These are phyloP conservation scores for Eilema griseolum DNA, from an alignment of 2,888 invertebrate species.

Conservation along the genomic window DNA sequence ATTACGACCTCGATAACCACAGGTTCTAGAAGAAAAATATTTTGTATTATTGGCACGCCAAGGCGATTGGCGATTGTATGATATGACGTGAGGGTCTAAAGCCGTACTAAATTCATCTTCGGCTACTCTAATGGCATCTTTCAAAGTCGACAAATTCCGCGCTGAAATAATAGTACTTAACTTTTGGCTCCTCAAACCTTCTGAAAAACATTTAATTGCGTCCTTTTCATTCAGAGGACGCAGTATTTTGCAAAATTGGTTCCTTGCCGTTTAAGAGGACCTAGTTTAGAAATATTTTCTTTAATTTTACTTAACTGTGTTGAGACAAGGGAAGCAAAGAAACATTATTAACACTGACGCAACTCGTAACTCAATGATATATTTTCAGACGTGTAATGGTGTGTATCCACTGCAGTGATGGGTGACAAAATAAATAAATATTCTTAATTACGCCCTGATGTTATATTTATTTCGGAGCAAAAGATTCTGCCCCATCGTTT, in stretches of 20 bases:
- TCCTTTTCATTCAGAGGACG: slow-evolving; percentile 17
- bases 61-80: background rate
- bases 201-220: slow-evolving; percentile 13
- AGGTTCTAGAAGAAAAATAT: background rate
- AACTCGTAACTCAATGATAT: slow-evolving; percentile 19
- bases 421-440: background rate
- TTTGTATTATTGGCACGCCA: background rate
- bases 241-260: background rate
- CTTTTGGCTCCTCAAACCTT: slow-evolving; percentile 6
- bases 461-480: too few relatives aligned
- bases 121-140: slow-evolving; percentile 16
- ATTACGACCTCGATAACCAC: background rate
- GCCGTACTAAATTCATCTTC: slow-evolving; percentile 16
- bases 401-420: background rate
- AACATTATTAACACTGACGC: slow-evolving; percentile 33
- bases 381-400: slow-evolving; percentile 2
- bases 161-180: slow-evolving; percentile 17
- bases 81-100: background rate
- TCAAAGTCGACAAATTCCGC: slow-evolving; percentile 13
- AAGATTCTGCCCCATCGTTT: too few relatives aligned
- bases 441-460: too few relatives aligned
- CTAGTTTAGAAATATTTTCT: too few relatives aligned
- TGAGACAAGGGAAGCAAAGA: slow-evolving; percentile 22
- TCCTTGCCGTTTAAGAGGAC: too few relatives aligned
- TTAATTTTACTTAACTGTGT: too few relatives aligned